Conservation (phyloP, 2,113 vertebrate species). For the Acanthochromis polyacanthus region DNA sequence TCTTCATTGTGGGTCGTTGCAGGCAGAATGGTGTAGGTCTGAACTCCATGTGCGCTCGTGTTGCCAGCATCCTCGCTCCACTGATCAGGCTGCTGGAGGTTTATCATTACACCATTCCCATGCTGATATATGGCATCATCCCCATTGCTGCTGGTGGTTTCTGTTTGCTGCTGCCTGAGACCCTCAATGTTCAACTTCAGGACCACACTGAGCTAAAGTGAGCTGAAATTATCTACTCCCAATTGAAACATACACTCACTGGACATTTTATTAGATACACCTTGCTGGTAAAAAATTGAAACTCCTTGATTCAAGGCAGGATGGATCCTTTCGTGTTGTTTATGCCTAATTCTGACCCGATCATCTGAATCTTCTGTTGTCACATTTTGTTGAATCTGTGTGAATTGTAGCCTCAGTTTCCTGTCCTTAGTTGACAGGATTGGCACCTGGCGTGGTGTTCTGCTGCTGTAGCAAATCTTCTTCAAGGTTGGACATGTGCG, state of each 20-base stretch:
- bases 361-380: too few species aligned
- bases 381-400: too few species aligned
- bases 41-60: slow-evolving; percentile 81
- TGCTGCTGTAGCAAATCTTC: too few species aligned
- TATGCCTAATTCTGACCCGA: too few species aligned
- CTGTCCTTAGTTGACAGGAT: too few species aligned
- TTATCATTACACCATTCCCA: slow-evolving; percentile 81
- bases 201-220: slow-evolving; percentile 75
- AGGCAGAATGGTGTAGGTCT: slow-evolving; percentile 89
- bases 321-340: too few species aligned
- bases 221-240: slow-evolving; percentile 11
- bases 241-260: background rate
- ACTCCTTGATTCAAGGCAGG: too few species aligned
- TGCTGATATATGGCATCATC: slow-evolving; percentile 83
- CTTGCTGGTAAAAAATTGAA: too few species aligned
- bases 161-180: slow-evolving; percentile 88
- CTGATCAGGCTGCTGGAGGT: slow-evolving; percentile 83
- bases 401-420: too few species aligned
- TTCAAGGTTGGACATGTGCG: too few species aligned
- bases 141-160: slow-evolving; percentile 75
- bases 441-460: too few species aligned
- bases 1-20: background rate
- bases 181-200: slow-evolving; percentile 74
- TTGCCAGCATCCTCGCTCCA: slow-evolving; percentile 84
- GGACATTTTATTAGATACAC: too few species aligned